These are phyloP conservation scores for Drosophila subsilvestris DNA, from an alignment of 2,888 invertebrate genomes.

Conservation along the genomic window DNA sequence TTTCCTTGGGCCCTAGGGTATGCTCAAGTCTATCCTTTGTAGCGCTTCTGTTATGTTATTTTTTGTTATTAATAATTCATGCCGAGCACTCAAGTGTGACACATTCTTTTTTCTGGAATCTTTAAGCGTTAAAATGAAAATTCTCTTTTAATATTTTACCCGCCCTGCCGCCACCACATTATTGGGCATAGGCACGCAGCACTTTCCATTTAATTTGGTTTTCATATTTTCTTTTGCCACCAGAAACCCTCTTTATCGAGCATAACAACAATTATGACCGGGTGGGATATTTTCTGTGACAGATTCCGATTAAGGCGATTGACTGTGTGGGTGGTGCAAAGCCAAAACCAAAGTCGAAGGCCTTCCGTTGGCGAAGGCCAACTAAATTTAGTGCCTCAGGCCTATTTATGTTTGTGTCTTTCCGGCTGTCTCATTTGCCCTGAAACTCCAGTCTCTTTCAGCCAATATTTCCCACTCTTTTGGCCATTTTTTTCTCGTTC, in stretches of 20 bases:
- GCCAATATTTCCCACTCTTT: neutral
- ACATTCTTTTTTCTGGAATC: conserved; percentile 8
- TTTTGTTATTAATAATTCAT: neutral
- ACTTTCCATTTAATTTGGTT: conserved; percentile 17
- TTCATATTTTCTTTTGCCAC: conserved; percentile 6
- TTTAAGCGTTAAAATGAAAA: conserved; percentile 22
- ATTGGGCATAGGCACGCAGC: conserved; percentile 19
- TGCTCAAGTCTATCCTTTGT: neutral
- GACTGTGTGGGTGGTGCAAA: conserved; percentile 22
- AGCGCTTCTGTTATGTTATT: conserved; percentile 1
- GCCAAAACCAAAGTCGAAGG: neutral
- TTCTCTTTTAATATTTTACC: conserved; percentile 28
- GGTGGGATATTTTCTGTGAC: conserved; percentile 24
- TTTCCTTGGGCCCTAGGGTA: neutral
- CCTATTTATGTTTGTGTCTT: conserved; percentile 38
- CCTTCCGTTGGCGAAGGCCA: conserved; percentile 24
- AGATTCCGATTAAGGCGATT: conserved; percentile 33
- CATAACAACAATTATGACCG: conserved; percentile 16
- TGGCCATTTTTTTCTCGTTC: neutral
- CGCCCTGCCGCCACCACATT: neutral
- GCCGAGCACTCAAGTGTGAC: neutral
- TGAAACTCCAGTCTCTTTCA: neutral
- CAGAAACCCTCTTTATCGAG: conserved; percentile 6
- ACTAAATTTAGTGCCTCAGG: conserved; percentile 31
- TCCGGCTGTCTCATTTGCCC: neutral